Conservation (phyloP, 1,140 invertebrate genomes). For the Ridgeia piscesae region DNA sequence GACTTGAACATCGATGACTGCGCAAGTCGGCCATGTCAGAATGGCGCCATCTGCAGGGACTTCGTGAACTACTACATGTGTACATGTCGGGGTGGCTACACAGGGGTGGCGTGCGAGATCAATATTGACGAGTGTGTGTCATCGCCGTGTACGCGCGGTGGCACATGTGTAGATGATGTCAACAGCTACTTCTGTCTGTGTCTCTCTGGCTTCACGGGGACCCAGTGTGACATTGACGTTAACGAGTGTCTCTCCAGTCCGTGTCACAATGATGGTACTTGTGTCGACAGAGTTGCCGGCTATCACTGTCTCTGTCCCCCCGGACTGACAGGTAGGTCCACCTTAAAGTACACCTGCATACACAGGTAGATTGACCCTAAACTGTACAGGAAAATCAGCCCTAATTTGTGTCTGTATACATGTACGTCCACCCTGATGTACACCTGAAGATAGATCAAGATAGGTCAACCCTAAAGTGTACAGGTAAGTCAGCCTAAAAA, state of each 20-base stretch:
- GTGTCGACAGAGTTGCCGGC: conserved; percentile 67
- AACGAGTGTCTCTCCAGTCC: conserved; percentile 65
- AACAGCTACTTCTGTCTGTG: conserved; percentile 31
- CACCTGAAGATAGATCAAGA: no score
- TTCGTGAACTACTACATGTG: conserved; percentile 17
- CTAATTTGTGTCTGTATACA: no score
- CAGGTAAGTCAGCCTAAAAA: no score
- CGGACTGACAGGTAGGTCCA: conserved; percentile 18
- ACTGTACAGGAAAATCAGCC: no score
- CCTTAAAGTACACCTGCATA: neutral
- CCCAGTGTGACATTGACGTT: conserved; percentile 20
- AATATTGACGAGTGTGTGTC: conserved; percentile 79
- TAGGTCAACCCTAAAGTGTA: no score
- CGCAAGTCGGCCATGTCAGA: conserved; percentile 53
- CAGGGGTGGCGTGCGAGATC: conserved; percentile 66
- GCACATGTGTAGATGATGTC: neutral
- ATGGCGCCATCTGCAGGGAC: conserved; percentile 42
- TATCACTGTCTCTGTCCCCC: conserved; percentile 29
- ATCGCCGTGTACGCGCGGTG: conserved; percentile 17
- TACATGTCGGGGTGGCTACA: neutral
- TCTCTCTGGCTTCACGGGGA: conserved; percentile 26
- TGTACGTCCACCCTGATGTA: no score
- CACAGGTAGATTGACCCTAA: neutral
- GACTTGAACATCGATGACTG: conserved; percentile 51
- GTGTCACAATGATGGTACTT: conserved; percentile 72